Conservation (phyloP, 2,888 invertebrate species). For the Halictus quadricinctus region DNA sequence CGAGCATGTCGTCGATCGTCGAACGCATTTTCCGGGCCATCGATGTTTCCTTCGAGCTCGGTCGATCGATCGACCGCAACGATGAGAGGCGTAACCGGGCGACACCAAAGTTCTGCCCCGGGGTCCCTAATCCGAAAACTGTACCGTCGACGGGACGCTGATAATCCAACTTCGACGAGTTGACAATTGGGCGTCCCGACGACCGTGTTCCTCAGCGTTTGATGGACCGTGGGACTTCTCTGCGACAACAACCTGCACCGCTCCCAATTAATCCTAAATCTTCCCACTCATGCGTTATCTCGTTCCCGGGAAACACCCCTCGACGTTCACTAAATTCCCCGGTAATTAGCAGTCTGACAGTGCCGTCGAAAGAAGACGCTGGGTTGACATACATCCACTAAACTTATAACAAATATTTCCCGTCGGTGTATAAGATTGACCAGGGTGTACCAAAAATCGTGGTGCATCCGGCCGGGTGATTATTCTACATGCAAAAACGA, state of each 20-base stretch:
- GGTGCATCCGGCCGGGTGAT: too few relatives aligned
- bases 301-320: not conserved
- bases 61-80: conserved; percentile 29
- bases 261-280: not conserved
- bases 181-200: conserved; percentile 39
- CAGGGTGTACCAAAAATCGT: too few relatives aligned
- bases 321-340: not conserved
- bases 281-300: not conserved
- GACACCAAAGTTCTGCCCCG: conserved; percentile 24
- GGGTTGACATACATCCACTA: not conserved
- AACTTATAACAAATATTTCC: too few relatives aligned
- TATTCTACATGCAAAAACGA: too few relatives aligned
- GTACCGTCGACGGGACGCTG: conserved; percentile 24
- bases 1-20: conserved; percentile 24
- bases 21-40: conserved; percentile 39
- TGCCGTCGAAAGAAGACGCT: not conserved
- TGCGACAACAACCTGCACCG: not conserved
- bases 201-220: conserved; percentile 19
- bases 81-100: conserved; percentile 18
- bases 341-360: not conserved
- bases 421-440: too few relatives aligned
- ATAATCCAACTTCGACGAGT: conserved; percentile 50
- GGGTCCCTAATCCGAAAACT: conserved; percentile 37
- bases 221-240: not conserved
- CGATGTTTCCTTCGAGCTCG: conserved; percentile 33